Percentiles rank a stretch among this genome's conserved stretches.
phyloP scores from a whole-genome alignment of 2,113 vertebrate genomes.

The Epinephelus lanceolatus region DNA sequence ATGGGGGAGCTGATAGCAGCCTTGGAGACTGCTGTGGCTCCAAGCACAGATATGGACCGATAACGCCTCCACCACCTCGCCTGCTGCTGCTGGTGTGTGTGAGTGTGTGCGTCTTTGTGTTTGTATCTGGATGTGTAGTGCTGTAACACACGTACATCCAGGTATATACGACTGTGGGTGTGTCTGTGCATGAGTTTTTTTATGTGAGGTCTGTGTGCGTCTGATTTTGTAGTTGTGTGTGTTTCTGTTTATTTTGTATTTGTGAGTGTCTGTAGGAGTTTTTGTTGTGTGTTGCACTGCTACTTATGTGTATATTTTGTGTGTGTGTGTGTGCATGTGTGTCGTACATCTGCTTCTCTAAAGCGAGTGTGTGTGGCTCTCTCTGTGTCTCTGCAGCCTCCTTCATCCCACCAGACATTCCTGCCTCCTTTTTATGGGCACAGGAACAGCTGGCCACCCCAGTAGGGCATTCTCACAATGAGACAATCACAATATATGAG shows the following conservation, averaged over 20 bases:
- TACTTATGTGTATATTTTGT: slow-evolving; percentile 1
- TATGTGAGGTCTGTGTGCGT: slow-evolving; percentile 5
- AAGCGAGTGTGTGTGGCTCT: slow-evolving; percentile 48
- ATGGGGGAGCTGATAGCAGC: slow-evolving; percentile 97
- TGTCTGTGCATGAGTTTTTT: slow-evolving; percentile 1
- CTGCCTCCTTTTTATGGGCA: slow-evolving; percentile 80
- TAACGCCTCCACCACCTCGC: slow-evolving; percentile 91
- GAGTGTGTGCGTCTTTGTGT: slow-evolving; percentile 11
- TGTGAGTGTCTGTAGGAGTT: slow-evolving; percentile 10
- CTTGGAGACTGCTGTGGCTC: slow-evolving; percentile 94
- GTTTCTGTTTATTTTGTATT: neutral
- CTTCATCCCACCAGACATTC: slow-evolving; percentile 80
- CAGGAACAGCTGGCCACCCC: slow-evolving; percentile 81
- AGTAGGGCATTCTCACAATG: slow-evolving; percentile 82
- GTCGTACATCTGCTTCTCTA: slow-evolving; percentile 71
- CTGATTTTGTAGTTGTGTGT: neutral
- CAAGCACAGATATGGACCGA: slow-evolving; percentile 93
- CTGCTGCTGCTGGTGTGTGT: slow-evolving; percentile 59
- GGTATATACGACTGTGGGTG: slow-evolving; percentile 11
- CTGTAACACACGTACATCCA: slow-evolving; percentile 13
- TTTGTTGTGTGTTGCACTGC: slow-evolving; percentile 22
- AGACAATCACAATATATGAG: slow-evolving; percentile 77
- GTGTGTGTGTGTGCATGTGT: slow-evolving; percentile 42
- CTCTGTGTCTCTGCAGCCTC: slow-evolving; percentile 65
- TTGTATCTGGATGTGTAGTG: slow-evolving; percentile 15